Conservation (phyloP, 1,140 invertebrate genomes). For the Conus ventricosus region DNA sequence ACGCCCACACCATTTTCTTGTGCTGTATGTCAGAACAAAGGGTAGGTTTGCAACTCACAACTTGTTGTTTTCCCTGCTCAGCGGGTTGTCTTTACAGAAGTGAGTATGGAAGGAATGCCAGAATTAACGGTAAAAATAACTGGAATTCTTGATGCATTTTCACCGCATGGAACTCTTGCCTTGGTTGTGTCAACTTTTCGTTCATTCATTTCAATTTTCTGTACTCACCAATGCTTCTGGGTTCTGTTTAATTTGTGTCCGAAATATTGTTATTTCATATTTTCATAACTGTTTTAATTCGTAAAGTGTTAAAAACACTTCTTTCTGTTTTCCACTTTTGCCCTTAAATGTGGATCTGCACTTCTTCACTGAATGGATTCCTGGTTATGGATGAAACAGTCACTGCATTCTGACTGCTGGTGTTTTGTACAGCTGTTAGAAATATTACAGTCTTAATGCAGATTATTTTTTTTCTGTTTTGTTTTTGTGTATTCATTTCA, state of each 20-base stretch:
- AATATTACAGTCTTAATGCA: too few relatives aligned
- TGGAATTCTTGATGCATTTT: slow-evolving; percentile 17
- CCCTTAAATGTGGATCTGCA: too few relatives aligned
- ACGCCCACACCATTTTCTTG: neutral
- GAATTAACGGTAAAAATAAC: slow-evolving; percentile 6
- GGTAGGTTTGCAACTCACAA: neutral
- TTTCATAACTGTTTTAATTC: neutral
- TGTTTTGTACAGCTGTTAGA: too few relatives aligned
- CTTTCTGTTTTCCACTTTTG: too few relatives aligned
- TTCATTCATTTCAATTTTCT: neutral
- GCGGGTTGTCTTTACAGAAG: slow-evolving; percentile 20
- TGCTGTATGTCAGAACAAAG: neutral
- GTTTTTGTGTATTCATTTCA: too few relatives aligned
- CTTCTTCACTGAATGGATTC: too few relatives aligned
- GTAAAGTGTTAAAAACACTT: neutral
- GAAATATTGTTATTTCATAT: neutral
- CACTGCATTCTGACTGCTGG: too few relatives aligned
- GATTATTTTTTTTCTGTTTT: too few relatives aligned
- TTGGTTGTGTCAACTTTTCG: neutral
- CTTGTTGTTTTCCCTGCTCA: neutral
- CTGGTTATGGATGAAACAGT: too few relatives aligned
- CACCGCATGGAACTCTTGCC: neutral
- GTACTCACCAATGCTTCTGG: neutral
- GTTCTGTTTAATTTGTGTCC: neutral
- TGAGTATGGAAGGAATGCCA: slow-evolving; percentile 22